phyloP scores from a whole-genome alignment of 2,888 invertebrate genomes.

The Sphaerophoria rueppellii region DNA sequence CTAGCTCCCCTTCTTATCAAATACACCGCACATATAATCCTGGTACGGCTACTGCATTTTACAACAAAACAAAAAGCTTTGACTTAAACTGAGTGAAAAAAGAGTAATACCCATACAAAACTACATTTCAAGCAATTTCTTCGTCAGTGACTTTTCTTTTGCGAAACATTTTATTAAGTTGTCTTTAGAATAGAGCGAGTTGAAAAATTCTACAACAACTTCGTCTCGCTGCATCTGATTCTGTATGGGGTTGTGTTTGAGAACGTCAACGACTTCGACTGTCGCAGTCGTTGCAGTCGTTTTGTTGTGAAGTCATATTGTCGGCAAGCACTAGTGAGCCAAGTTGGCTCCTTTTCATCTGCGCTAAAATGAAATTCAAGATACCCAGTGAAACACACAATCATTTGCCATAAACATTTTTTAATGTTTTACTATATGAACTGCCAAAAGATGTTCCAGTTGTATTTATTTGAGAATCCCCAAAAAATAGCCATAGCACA shows the following conservation, averaged over 20 bases:
- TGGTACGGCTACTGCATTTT: slow-evolving; percentile 4
- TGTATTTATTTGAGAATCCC: slow-evolving; percentile 12
- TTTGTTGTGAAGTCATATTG: neutral
- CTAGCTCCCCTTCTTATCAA: neutral
- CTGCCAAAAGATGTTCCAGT: slow-evolving; percentile 72
- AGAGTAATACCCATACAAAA: slow-evolving; percentile 9
- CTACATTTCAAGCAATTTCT: slow-evolving; percentile 63
- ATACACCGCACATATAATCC: neutral
- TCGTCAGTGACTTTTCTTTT: slow-evolving; percentile 39
- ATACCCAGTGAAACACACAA: slow-evolving; percentile 56
- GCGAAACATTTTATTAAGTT: slow-evolving; percentile 65
- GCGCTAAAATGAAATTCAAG: slow-evolving; percentile 52
- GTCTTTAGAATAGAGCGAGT: slow-evolving; percentile 30
- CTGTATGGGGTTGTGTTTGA: neutral
- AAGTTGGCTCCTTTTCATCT: slow-evolving; percentile 64
- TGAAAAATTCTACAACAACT: slow-evolving; percentile 16
- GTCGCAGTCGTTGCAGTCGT: neutral
- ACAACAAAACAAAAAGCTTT: slow-evolving; percentile 23
- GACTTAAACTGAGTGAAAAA: neutral
- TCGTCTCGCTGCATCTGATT: slow-evolving; percentile 17
- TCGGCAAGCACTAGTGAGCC: slow-evolving; percentile 40
- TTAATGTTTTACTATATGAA: slow-evolving; percentile 63
- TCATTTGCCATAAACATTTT: slow-evolving; percentile 33
- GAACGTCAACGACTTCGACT: neutral
- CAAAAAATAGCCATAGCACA: neutral